Conservation (phyloP, 2,888 invertebrate genomes). For the Erynnis tages region DNA sequence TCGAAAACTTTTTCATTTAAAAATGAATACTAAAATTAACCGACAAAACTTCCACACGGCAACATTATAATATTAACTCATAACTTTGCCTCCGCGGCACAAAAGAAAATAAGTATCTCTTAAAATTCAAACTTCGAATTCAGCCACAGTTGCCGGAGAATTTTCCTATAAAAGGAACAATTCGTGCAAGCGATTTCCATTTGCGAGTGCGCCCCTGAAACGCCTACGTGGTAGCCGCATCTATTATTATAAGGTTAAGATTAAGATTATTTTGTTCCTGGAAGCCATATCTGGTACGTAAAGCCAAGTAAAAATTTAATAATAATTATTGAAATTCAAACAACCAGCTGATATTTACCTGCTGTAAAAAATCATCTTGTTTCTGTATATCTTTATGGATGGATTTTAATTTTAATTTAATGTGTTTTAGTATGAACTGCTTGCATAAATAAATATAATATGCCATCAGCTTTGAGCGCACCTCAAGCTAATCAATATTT, state of each 20-base stretch:
- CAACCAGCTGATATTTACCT: too few species aligned
- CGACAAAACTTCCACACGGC: neutral
- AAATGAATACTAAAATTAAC: neutral
- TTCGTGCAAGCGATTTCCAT: slow-evolving; percentile 38
- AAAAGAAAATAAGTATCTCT: slow-evolving; percentile 21
- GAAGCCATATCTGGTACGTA: neutral
- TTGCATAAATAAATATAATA: too few species aligned
- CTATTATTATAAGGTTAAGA: neutral
- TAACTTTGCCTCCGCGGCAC: slow-evolving; percentile 6
- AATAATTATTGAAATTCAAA: neutral
- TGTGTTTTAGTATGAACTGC: too few species aligned
- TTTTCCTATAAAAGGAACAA: slow-evolving; percentile 37
- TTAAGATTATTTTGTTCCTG: neutral
- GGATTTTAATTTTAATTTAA: too few species aligned
- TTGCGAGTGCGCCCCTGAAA: slow-evolving; percentile 26
- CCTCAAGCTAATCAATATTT: too few species aligned
- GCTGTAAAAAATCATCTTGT: too few species aligned
- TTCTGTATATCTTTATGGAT: too few species aligned
- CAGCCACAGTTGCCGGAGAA: slow-evolving; percentile 25
- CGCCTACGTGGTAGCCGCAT: slow-evolving; percentile 5
- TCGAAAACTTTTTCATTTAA: too few species aligned
- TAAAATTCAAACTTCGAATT: slow-evolving; percentile 27
- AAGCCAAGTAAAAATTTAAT: neutral
- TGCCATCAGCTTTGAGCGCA: too few species aligned
- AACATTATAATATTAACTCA: slow-evolving; percentile 17